Conservation (phyloP, 2,113 vertebrate species). For the Apeltes quadracus region DNA sequence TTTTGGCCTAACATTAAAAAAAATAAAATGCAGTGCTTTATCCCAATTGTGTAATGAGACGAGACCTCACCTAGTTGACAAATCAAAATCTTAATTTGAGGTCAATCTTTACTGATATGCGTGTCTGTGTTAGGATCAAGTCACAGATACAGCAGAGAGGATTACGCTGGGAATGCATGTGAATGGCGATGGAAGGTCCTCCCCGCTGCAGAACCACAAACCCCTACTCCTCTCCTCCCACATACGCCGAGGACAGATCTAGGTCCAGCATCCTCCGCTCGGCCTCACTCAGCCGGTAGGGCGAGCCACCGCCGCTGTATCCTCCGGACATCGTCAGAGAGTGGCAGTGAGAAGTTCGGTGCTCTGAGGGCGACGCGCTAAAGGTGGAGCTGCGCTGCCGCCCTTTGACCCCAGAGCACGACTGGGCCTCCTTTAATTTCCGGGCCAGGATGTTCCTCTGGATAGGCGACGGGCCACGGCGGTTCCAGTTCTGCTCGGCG, state of each 20-base stretch:
- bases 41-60: neutral
- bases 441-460: constrained; percentile 82
- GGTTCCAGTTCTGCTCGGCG: constrained; percentile 83
- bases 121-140: neutral
- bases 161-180: too few species aligned
- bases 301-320: constrained; percentile 84
- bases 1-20: neutral
- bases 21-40: neutral
- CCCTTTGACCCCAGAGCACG: constrained; percentile 58
- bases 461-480: constrained; percentile 87
- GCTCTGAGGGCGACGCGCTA: constrained; percentile 78
- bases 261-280: constrained; percentile 92
- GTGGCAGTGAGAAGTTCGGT: constrained; percentile 84
- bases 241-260: constrained; percentile 79
- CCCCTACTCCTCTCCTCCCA: constrained; percentile 83
- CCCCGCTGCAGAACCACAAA: too few species aligned
- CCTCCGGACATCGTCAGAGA: constrained; percentile 86
- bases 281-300: constrained; percentile 87
- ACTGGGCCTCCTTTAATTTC: constrained; percentile 83
- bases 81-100: neutral
- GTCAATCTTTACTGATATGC: neutral
- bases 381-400: constrained; percentile 81
- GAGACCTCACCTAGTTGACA: too few species aligned
- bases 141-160: too few species aligned
- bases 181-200: too few species aligned